phyloP scores from a whole-genome alignment of 2,797 vertebrate genomes.

The Danio albolineatus region DNA sequence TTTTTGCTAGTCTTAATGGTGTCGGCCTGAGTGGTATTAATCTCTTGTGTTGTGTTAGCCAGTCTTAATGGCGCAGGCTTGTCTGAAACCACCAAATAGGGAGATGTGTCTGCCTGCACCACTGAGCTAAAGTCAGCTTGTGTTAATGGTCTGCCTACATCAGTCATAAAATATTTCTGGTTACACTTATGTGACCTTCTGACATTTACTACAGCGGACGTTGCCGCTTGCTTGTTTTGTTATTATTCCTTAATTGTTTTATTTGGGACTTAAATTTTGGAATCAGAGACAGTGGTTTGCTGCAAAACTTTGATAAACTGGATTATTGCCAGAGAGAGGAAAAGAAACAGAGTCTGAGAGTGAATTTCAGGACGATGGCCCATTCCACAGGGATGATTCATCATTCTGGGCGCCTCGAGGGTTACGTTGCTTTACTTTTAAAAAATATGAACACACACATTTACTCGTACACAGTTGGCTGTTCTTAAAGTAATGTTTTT shows the following conservation, averaged over 20 bases:
- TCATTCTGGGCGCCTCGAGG: slow-evolving; percentile 9
- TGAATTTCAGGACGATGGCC: slow-evolving; percentile 11
- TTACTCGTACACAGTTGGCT: neutral
- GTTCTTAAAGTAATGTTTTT: neutral
- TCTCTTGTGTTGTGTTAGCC: slow-evolving; percentile 37
- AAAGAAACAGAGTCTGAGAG: slow-evolving; percentile 1
- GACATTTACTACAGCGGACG: slow-evolving; percentile 27
- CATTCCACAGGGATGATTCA: slow-evolving; percentile 20
- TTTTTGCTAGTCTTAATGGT: slow-evolving; percentile 43
- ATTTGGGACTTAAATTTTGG: neutral
- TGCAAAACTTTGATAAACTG: neutral
- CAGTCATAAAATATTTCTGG: slow-evolving; percentile 38
- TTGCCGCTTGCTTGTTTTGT: slow-evolving; percentile 13
- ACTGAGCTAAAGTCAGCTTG: slow-evolving; percentile 27
- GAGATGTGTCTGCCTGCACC: slow-evolving; percentile 28
- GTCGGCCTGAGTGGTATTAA: slow-evolving; percentile 33
- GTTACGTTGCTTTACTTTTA: slow-evolving; percentile 18
- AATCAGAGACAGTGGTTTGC: neutral
- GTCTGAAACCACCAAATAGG: slow-evolving; percentile 44
- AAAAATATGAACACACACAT: slow-evolving; percentile 6
- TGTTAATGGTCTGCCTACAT: slow-evolving; percentile 33
- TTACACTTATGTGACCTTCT: slow-evolving; percentile 25
- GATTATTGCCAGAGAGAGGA: slow-evolving; percentile 2
- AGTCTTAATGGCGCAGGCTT: slow-evolving; percentile 28
- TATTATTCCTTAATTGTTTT: slow-evolving; percentile 1